These are phyloP conservation scores for Samia ricini DNA, from an alignment of 1,140 invertebrate species.

Conservation along the genomic window DNA sequence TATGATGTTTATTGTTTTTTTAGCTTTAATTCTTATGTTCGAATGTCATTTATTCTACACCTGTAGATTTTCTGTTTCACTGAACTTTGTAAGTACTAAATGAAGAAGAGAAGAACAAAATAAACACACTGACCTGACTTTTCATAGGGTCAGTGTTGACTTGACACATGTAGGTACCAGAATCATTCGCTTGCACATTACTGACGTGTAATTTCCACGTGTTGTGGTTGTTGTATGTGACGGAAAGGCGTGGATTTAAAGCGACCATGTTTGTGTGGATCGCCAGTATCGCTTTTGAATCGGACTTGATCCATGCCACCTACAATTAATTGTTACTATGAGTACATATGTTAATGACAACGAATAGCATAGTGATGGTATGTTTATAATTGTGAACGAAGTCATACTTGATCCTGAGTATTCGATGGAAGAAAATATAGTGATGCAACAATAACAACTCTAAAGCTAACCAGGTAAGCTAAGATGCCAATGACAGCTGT, in stretches of 20 bases:
- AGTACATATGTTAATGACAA: too few species aligned
- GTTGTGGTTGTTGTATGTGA: slow-evolving; percentile 94
- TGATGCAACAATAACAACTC: too few species aligned
- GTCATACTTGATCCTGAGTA: too few species aligned
- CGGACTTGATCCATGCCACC: slow-evolving; percentile 95
- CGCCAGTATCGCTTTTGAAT: slow-evolving; percentile 92
- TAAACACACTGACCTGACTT: slow-evolving; percentile 81
- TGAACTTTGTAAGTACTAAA: neutral
- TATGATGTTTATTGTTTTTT: too few species aligned
- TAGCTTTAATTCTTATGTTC: too few species aligned
- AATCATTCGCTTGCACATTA: slow-evolving; percentile 93
- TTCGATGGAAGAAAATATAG: too few species aligned
- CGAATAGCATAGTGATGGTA: too few species aligned
- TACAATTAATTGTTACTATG: too few species aligned
- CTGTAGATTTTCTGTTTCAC: neutral
- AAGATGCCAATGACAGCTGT: too few species aligned
- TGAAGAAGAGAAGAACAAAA: neutral
- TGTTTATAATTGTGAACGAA: too few species aligned
- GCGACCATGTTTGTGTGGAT: slow-evolving; percentile 94
- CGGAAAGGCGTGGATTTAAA: slow-evolving; percentile 88
- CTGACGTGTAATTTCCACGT: slow-evolving; percentile 93
- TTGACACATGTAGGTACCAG: slow-evolving; percentile 93
- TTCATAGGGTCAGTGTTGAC: slow-evolving; percentile 93
- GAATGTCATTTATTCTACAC: too few species aligned
- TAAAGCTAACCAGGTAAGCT: too few species aligned